Evolutionary conservation across 2,113 vertebrate genomes (phyloP).

Genomic region (Rhinoderma darwinii): DNA sequence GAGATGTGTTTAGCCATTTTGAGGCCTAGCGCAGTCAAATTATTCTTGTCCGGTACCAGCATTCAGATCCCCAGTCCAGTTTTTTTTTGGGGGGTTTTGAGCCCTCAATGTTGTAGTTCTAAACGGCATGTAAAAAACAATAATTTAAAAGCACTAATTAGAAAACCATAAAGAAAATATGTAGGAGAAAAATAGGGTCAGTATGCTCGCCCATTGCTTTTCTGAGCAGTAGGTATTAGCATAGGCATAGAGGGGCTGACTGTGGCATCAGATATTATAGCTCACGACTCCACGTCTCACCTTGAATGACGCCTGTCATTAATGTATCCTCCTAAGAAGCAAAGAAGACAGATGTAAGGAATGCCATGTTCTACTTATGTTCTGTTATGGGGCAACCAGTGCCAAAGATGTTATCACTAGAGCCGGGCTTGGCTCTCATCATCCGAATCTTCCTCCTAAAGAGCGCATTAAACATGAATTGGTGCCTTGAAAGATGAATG

Average conservation of each 20-base stretch:
- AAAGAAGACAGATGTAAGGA: neutral
- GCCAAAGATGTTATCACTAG: slow-evolving; percentile 7
- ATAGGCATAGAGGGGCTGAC: neutral
- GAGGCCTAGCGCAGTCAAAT: no score
- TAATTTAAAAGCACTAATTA: no score
- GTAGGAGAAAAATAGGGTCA: neutral
- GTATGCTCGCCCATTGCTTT: neutral
- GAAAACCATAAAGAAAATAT: neutral
- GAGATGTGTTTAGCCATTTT: no score
- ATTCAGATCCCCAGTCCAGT: no score
- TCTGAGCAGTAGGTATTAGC: neutral
- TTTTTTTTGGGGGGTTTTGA: no score
- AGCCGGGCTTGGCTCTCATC: neutral
- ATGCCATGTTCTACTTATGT: neutral
- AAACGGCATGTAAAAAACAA: no score
- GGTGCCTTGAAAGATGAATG: slow-evolving; percentile 52
- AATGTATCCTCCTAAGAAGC: neutral
- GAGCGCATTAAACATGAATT: slow-evolving; percentile 44
- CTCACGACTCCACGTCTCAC: neutral
- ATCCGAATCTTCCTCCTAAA: neutral
- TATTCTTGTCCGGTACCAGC: no score
- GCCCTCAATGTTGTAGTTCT: no score
- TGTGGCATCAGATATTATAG: no score
- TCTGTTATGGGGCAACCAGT: neutral
- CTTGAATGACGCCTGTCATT: slow-evolving; percentile 1